Evolutionary conservation across 1,140 invertebrate species (phyloP), one percentile per base, ranked within the genome.

Genomic region (Harpegnathos saltator): DNA sequence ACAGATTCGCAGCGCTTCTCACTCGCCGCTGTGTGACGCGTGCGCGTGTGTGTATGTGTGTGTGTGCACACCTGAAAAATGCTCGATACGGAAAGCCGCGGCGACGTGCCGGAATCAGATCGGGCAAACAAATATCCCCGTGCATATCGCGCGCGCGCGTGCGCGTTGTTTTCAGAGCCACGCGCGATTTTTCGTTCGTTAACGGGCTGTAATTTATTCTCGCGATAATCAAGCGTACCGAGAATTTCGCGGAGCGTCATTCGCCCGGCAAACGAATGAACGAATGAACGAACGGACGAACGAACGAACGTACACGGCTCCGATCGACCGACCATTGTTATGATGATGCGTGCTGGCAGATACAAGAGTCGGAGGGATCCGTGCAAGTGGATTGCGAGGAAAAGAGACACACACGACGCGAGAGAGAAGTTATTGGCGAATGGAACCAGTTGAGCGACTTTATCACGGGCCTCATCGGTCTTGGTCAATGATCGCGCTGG

Each of bases 361-460:
- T 52, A 83, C 63, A 69, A 44, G 29, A 52, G 54, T 14, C 26
- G 75, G 73, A 83, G 63, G 63, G 78, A 77, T 29, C 38, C 29
- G 44, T 44, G n/a, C 26, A 50, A 26, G 12, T 22, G 38, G 65
- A 48, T 83, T 22, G 82, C 78, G 71, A 24, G 29, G 73, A 54
- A 72, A 82, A 73, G 61, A 58, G 62, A 56, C 48, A 44, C 26
- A 77, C 15, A 66, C 74, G 44, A 77, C 3, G 29, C 38, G 38
- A 11, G 65, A 11, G 65, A 22, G 24, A 33, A 54, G 19, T 52
- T 33, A 56, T 83, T 86, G 85, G 50, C 78, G 69, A 87, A 87
- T 68, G 56, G 56, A 86, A 87, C 71, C 85, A 87, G 78, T 87
- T 87, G 84, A 87, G 52, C 77, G 52, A 65, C 84, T 86, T 83